phyloP scores from a whole-genome alignment of 1,140 invertebrate species.

The Bradysia coprophila region DNA sequence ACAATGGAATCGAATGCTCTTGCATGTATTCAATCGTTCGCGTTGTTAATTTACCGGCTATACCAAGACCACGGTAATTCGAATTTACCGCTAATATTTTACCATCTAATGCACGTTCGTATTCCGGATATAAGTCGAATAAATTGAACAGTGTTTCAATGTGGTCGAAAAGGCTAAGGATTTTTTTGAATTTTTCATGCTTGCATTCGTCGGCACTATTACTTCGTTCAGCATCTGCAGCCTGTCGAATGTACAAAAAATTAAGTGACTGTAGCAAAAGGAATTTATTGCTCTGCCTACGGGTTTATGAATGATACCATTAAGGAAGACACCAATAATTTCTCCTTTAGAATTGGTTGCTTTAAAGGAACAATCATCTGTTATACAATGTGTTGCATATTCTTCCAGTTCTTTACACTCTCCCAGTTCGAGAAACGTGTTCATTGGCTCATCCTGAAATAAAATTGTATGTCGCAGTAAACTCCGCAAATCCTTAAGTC shows the following conservation, averaged over 20 bases:
- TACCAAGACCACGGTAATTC: conserved; percentile 38
- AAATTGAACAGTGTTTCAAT: conserved; percentile 31
- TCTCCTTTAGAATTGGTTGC: conserved; percentile 32
- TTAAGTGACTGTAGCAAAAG: background rate
- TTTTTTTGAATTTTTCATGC: conserved; percentile 37
- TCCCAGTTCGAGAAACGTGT: conserved; percentile 34
- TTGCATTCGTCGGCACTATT: conserved; percentile 22
- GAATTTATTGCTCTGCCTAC: conserved; percentile 7
- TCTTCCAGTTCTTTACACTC: conserved; percentile 38
- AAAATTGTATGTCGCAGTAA: conserved; percentile 12
- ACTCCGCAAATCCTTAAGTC: background rate
- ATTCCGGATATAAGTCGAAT: conserved; percentile 29
- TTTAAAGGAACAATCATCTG: conserved; percentile 37
- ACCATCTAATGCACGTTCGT: conserved; percentile 32
- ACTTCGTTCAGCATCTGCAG: conserved; percentile 4
- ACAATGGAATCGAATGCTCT: conserved; percentile 13
- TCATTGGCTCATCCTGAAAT: conserved; percentile 44
- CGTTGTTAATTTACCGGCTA: conserved; percentile 37
- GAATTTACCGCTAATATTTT: conserved; percentile 41
- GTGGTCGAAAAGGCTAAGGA: conserved; percentile 31
- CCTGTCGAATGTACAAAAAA: conserved; percentile 1
- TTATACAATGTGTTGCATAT: conserved; percentile 32
- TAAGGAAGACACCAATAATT: conserved; percentile 33
- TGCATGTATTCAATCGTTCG: conserved; percentile 26
- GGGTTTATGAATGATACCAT: conserved; percentile 14